phyloP scores from a whole-genome alignment of 2,113 vertebrate genomes.

The Gobio gobio region DNA sequence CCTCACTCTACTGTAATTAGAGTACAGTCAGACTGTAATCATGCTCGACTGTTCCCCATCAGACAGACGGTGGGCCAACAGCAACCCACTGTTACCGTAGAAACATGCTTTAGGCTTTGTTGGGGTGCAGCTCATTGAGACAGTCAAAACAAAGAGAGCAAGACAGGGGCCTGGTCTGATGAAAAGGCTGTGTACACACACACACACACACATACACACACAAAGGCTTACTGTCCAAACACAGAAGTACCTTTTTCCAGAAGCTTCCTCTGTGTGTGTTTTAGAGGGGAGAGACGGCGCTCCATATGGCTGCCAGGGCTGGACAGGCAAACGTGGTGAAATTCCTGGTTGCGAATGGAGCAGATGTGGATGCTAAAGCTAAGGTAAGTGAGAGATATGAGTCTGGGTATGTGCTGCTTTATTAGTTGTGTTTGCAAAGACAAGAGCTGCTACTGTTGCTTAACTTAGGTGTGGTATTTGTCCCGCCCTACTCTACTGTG shows the following conservation, averaged over 20 bases:
- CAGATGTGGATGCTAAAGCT: conserved; percentile 91
- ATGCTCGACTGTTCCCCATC: conserved; percentile 39
- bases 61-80: conserved; percentile 12
- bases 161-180: conserved; percentile 35
- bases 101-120: conserved; percentile 40
- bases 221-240: conserved; percentile 28
- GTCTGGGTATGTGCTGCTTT: not conserved
- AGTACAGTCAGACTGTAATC: conserved; percentile 61
- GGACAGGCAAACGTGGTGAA: conserved; percentile 92
- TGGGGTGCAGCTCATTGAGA: conserved; percentile 17
- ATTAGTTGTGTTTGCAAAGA: not conserved
- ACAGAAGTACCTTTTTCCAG: conserved; percentile 20
- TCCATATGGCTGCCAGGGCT: conserved; percentile 97
- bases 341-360: conserved; percentile 92
- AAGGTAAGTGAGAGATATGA: conserved; percentile 80
- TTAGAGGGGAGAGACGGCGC: conserved; percentile 95
- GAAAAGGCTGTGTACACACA: conserved; percentile 6
- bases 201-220: not conserved
- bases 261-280: conserved; percentile 49
- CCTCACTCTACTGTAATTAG: conserved; percentile 55
- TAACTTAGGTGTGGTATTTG: too few relatives aligned
- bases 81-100: conserved; percentile 31
- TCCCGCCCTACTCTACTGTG: too few relatives aligned
- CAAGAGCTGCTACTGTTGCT: too few relatives aligned
- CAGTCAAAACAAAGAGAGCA: conserved; percentile 46